These are phyloP conservation scores for Amphipyra tragopoginis DNA, from an alignment of 2,888 invertebrate species.

Conservation along the genomic window DNA sequence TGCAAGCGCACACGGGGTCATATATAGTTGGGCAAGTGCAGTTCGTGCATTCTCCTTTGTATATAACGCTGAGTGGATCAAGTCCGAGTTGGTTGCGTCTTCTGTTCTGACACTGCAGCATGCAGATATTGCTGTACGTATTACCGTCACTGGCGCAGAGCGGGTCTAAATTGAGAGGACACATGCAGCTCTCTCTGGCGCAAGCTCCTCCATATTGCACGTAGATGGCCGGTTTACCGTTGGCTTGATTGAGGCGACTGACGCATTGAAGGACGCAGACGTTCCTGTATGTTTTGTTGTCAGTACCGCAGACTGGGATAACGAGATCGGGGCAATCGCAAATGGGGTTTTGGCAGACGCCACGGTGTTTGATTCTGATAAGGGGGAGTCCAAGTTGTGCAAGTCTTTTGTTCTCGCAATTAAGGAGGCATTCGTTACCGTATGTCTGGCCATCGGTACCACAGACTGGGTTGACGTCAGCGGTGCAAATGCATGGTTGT, in stretches of 20 bases:
- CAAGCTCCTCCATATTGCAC: constrained; percentile 55
- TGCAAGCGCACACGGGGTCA: constrained; percentile 67
- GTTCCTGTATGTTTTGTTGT: constrained; percentile 68
- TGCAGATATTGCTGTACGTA: constrained; percentile 65
- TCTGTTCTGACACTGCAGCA: constrained; percentile 61
- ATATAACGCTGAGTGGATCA: constrained; percentile 37
- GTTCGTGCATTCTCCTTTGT: constrained; percentile 57
- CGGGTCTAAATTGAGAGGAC: constrained; percentile 33
- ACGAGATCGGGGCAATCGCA: constrained; percentile 49
- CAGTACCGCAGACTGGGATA: constrained; percentile 67
- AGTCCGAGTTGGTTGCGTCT: constrained; percentile 49
- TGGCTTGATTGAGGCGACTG: constrained; percentile 34
- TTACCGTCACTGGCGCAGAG: constrained; percentile 64
- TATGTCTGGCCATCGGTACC: constrained; percentile 93
- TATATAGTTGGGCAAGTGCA: constrained; percentile 58
- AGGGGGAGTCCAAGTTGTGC: constrained; percentile 14
- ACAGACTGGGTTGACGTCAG: constrained; percentile 86
- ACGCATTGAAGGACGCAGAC: constrained; percentile 65
- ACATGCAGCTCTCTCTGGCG: constrained; percentile 47
- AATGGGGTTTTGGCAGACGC: constrained; percentile 41
- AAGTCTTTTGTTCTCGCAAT: constrained; percentile 74
- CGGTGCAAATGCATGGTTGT: constrained; percentile 47
- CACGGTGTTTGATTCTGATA: constrained; percentile 13
- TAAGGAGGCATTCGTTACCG: constrained; percentile 90
- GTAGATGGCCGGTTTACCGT: constrained; percentile 39